A percentile compares a stretch with the other conserved stretches of the same genome.
Evolutionary conservation across 2,797 vertebrate species (phyloP).

Genomic region (Poeciliopsis paucimaculata): DNA sequence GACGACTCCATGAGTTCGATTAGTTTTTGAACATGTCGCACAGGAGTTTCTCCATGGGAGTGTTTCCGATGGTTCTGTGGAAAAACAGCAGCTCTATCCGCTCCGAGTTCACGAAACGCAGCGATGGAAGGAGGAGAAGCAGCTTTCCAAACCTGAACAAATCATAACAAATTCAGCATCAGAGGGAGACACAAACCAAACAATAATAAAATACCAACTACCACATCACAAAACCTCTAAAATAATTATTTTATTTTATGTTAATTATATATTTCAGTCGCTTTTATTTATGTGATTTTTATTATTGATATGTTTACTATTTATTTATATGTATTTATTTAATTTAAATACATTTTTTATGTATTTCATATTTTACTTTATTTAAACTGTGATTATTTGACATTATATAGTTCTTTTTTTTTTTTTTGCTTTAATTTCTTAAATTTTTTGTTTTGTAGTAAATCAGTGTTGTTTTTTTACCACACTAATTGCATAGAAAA

Average conservation of each 20-base stretch:
- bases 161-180: background rate
- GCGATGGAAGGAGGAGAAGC: slow-evolving; percentile 90
- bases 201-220: background rate
- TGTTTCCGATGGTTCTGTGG: slow-evolving; percentile 95
- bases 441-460: background rate
- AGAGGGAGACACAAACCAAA: background rate
- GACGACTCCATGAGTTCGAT: slow-evolving; percentile 19
- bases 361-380: background rate
- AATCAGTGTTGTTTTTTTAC: background rate
- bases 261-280: background rate
- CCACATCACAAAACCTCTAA: background rate
- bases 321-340: background rate
- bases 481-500: background rate
- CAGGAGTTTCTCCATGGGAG: slow-evolving; percentile 96
- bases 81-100: slow-evolving; percentile 95
- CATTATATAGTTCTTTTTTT: background rate
- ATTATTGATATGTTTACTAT: background rate
- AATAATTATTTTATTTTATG: background rate
- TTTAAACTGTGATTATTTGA: background rate
- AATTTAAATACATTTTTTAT: background rate
- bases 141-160: slow-evolving; percentile 90
- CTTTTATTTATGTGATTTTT: background rate
- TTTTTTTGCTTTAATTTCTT: background rate
- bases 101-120: slow-evolving; percentile 92
- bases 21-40: slow-evolving; percentile 99